Evolutionary conservation across 2,113 vertebrate genomes (phyloP).

Genomic region (Alethe castanea): DNA sequence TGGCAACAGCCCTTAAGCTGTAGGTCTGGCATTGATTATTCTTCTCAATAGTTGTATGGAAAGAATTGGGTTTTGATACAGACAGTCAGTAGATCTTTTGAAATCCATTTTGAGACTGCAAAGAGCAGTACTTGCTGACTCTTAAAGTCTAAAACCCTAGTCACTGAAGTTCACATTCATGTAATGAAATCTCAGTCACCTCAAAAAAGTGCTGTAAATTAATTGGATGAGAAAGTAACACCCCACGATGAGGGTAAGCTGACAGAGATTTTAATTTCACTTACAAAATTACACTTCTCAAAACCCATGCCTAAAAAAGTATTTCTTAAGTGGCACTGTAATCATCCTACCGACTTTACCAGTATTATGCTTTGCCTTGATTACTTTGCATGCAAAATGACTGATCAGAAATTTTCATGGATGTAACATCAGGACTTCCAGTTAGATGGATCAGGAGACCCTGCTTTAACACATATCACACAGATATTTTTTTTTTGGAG

Average conservation of each 20-base stretch:
- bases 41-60: background rate
- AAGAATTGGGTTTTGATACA: background rate
- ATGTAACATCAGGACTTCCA: background rate
- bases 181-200: background rate
- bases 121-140: background rate
- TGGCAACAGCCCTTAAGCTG: background rate
- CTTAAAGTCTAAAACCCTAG: background rate
- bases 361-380: background rate
- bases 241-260: background rate
- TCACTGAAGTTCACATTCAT: background rate
- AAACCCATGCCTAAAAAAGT: conserved; percentile 35
- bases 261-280: conserved; percentile 16
- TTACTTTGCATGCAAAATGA: background rate
- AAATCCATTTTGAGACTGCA: background rate
- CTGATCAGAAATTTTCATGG: background rate
- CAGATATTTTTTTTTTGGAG: background rate
- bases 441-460: background rate
- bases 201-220: background rate
- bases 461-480: background rate
- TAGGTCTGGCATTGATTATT: background rate
- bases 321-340: conserved; percentile 4
- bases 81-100: background rate
- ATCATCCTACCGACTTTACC: conserved; percentile 13
- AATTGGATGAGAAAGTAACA: conserved; percentile 5
- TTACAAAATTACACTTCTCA: background rate